Evolutionary conservation across 2,113 vertebrate species (phyloP).

Genomic region (Asarcornis scutulata): DNA sequence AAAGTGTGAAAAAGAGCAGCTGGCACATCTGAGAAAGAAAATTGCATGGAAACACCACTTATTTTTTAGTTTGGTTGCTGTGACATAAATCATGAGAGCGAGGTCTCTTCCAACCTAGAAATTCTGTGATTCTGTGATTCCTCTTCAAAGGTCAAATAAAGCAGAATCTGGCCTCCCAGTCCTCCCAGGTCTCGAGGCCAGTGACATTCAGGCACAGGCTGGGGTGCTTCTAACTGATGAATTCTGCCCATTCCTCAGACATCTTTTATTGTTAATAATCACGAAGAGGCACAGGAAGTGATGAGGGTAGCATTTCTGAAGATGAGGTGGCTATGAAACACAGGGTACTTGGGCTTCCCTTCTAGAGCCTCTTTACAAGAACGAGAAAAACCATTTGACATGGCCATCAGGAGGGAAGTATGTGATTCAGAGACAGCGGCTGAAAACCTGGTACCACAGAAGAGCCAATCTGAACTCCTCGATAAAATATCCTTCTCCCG

Average conservation of each 20-base stretch:
- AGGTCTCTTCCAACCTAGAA: no score
- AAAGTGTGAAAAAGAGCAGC: slow-evolving; percentile 73
- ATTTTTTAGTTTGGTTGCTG: slow-evolving; percentile 16
- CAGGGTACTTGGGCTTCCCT: background rate
- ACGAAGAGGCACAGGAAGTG: background rate
- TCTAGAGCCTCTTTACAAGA: background rate
- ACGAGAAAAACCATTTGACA: background rate
- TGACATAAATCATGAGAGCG: background rate
- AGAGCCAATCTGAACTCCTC: slow-evolving; percentile 5
- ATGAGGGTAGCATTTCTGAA: background rate
- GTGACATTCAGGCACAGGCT: background rate
- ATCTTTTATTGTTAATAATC: background rate
- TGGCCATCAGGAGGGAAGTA: background rate
- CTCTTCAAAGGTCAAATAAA: background rate
- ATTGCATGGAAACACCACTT: slow-evolving; percentile 34
- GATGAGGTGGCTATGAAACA: background rate
- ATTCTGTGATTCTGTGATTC: no score
- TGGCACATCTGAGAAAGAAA: slow-evolving; percentile 69
- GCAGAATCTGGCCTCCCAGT: background rate
- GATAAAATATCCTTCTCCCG: slow-evolving; percentile 9
- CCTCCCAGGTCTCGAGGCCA: background rate
- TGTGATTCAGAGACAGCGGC: background rate
- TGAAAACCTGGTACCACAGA: slow-evolving; percentile 14
- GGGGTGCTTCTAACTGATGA: background rate
- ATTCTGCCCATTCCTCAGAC: background rate